Evolutionary conservation across 1,140 invertebrate species (phyloP).

Genomic region (Plectrocnemia conspersa): DNA sequence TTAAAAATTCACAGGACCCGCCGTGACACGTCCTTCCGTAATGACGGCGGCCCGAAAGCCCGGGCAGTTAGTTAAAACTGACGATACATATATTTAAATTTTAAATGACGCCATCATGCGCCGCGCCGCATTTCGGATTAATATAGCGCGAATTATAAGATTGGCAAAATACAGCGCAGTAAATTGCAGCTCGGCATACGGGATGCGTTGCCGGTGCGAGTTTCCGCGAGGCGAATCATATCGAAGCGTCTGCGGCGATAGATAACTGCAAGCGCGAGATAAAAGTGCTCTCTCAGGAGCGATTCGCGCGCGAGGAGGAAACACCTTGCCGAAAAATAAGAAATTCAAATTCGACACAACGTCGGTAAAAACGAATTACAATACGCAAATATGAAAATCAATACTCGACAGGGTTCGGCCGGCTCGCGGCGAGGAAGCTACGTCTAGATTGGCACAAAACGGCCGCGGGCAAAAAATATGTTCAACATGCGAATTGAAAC

Average conservation of each 20-base stretch:
- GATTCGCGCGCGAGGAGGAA: conserved; percentile 6
- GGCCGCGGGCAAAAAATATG: conserved; percentile 1
- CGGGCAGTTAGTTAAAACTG: conserved; percentile 14
- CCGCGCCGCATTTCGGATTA: not conserved
- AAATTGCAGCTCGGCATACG: too few species aligned
- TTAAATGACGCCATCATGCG: conserved; percentile 13
- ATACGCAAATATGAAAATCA: conserved; percentile 21
- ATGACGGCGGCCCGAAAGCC: conserved; percentile 3
- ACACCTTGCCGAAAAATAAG: conserved; percentile 21
- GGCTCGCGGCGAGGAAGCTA: not conserved
- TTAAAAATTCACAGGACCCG: conserved; percentile 20
- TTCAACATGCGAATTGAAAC: conserved; percentile 3
- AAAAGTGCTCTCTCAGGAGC: conserved; percentile 10
- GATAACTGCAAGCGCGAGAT: not conserved
- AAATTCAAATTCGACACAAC: conserved; percentile 23
- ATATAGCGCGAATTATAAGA: too few species aligned
- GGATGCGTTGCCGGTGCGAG: too few species aligned
- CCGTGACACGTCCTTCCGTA: conserved; percentile 4
- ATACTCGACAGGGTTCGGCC: conserved; percentile 4
- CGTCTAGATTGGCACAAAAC: not conserved
- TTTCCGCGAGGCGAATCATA: not conserved
- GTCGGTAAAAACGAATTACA: conserved; percentile 15
- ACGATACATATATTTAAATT: conserved; percentile 20
- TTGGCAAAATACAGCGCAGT: too few species aligned
- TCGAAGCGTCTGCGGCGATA: not conserved